Evolutionary conservation across 2,113 vertebrate species (phyloP).

Genomic region (Isurus oxyrinchus): DNA sequence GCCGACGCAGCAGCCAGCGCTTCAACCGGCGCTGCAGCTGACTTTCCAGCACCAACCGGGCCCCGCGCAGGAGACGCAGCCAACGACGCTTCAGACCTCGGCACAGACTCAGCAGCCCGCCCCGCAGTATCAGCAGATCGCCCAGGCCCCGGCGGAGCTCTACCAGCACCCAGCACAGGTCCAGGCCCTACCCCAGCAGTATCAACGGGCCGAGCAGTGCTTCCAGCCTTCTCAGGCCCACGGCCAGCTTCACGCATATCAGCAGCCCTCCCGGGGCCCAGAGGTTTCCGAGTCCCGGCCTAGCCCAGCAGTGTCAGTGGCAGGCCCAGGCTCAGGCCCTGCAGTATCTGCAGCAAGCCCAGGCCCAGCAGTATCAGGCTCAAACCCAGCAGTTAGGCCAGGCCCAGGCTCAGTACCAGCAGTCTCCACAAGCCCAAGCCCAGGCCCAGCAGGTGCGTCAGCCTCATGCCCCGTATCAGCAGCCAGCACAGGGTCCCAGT

Average conservation of each 20-base stretch:
- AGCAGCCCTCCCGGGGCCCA: neutral
- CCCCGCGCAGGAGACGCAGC: slow-evolving; percentile 40
- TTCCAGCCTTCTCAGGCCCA: neutral
- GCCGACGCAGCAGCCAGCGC: neutral
- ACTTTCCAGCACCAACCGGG: slow-evolving; percentile 46
- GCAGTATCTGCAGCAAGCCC: slow-evolving; percentile 38
- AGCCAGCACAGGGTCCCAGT: slow-evolving; percentile 40
- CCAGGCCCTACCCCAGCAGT: slow-evolving; percentile 34
- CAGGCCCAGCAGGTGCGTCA: slow-evolving; percentile 44
- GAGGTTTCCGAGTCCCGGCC: neutral
- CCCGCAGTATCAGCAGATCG: neutral
- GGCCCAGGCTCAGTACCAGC: slow-evolving; percentile 19
- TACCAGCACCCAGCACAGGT: neutral
- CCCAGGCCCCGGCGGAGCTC: neutral
- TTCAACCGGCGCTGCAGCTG: slow-evolving; percentile 34
- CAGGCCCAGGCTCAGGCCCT: neutral
- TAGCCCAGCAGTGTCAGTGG: neutral
- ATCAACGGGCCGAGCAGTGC: slow-evolving; percentile 37
- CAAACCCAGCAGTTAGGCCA: slow-evolving; percentile 38
- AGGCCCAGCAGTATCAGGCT: slow-evolving; percentile 37
- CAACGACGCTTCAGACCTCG: neutral
- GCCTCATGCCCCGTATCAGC: slow-evolving; percentile 45
- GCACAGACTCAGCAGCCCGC: neutral
- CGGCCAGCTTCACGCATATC: slow-evolving; percentile 27
- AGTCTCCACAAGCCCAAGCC: slow-evolving; percentile 40